These are phyloP conservation scores for Protomyctophum bolini DNA, from an alignment of 2,113 vertebrate genomes.

Conservation along the genomic window DNA sequence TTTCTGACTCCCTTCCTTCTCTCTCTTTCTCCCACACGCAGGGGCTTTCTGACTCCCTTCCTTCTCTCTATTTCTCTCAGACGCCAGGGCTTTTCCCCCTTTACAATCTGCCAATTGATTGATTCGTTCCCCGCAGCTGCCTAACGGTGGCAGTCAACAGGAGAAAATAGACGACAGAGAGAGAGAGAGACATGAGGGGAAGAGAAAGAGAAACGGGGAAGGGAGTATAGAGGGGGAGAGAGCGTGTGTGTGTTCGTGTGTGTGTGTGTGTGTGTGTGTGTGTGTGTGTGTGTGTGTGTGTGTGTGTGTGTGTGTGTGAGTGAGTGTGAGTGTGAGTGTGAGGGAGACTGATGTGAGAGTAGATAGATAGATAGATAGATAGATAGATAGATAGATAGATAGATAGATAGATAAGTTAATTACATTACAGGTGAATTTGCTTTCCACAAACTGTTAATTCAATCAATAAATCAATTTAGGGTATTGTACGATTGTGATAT, in stretches of 20 bases:
- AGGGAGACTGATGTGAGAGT: not conserved
- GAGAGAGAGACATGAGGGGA: not conserved
- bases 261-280: too few species aligned
- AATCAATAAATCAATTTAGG: too few species aligned
- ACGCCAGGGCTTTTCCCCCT: conserved; percentile 49
- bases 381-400: not conserved
- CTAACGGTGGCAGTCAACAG: conserved; percentile 46
- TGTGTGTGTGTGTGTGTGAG: too few species aligned
- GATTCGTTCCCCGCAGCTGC: conserved; percentile 31
- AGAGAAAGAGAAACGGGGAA: not conserved
- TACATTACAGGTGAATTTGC: too few species aligned
- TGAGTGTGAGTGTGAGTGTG: too few species aligned
- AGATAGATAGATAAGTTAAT: not conserved
- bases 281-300: too few species aligned
- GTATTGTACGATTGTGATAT: too few species aligned
- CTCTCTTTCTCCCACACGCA: conserved; percentile 5
- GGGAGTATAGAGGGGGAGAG: not conserved
- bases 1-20: not conserved
- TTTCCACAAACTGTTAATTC: too few species aligned
- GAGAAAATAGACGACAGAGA: not conserved
- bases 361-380: not conserved
- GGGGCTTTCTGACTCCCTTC: conserved; percentile 45
- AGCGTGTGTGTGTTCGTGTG: too few species aligned
- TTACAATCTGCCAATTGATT: not conserved
- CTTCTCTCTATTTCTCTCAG: not conserved